Conservation (phyloP, 2,797 vertebrate species). For the Cirrhinus molitorella region DNA sequence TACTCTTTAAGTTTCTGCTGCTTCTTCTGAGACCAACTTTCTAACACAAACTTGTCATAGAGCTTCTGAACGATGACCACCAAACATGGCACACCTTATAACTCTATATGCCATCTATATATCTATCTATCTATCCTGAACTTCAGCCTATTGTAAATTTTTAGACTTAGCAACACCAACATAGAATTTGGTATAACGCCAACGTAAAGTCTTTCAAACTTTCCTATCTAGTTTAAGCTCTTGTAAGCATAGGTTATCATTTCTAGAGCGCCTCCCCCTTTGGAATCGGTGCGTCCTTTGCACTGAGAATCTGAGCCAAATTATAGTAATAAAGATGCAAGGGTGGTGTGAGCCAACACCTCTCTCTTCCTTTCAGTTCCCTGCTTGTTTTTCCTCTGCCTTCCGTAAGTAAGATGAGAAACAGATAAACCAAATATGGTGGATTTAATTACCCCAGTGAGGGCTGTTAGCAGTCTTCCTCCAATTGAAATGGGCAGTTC, state of each 20-base stretch:
- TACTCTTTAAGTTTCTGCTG: too few species aligned
- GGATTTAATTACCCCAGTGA: constrained; percentile 5
- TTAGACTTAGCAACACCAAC: background rate
- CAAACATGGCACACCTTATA: too few species aligned
- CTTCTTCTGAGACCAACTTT: too few species aligned
- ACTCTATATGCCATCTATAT: too few species aligned
- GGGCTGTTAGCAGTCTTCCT: background rate
- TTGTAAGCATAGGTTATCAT: background rate
- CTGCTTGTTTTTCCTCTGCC: background rate
- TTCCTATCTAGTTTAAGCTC: background rate
- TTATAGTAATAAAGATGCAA: constrained; percentile 23
- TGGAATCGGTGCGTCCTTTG: background rate
- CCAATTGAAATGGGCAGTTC: background rate
- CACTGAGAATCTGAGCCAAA: background rate
- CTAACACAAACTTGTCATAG: too few species aligned
- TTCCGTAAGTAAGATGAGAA: constrained; percentile 3
- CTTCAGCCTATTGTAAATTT: background rate
- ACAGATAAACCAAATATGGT: background rate
- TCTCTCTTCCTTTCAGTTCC: background rate
- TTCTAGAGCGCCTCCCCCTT: background rate
- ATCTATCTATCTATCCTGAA: background rate
- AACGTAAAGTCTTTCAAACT: background rate
- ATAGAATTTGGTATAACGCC: background rate
- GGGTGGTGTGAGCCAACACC: background rate
- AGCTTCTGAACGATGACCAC: too few species aligned